Percentiles rank a stretch among this genome's conserved stretches.
Evolutionary conservation across 2,888 invertebrate species (phyloP).

Genomic region (Barypeithes pellucidus): DNA sequence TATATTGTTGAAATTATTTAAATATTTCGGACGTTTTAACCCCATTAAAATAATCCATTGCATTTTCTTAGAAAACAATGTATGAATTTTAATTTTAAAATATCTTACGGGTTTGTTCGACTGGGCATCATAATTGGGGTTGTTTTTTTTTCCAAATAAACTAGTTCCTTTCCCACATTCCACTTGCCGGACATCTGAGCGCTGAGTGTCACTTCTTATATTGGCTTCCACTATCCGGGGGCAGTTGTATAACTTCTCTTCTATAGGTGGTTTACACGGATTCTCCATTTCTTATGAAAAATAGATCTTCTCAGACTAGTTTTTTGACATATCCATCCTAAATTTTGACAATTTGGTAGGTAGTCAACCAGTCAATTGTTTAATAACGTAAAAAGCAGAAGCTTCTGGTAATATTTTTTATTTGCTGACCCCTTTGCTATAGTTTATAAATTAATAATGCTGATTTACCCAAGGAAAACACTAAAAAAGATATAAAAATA

Average conservation of each 20-base stretch:
- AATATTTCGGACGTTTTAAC: neutral
- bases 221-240: constrained; percentile 55
- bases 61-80: neutral
- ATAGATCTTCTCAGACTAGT: constrained; percentile 38
- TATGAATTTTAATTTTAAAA: neutral
- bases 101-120: constrained; percentile 47
- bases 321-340: constrained; percentile 58
- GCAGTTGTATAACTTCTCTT: constrained; percentile 60
- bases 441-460: neutral
- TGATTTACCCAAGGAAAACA: neutral
- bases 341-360: constrained; percentile 52
- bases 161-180: constrained; percentile 60
- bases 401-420: constrained; percentile 25
- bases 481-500: constrained; percentile 3
- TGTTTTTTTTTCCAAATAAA: constrained; percentile 54
- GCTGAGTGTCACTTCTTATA: constrained; percentile 58
- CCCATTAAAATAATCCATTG: neutral
- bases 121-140: constrained; percentile 37
- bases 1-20: constrained; percentile 10
- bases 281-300: constrained; percentile 59
- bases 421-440: neutral
- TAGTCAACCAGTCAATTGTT: constrained; percentile 59
- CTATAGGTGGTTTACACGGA: constrained; percentile 58
- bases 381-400: constrained; percentile 51
- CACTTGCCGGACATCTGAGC: constrained; percentile 61